Conservation (phyloP, 2,113 vertebrate species). For the Cololabis saira region DNA sequence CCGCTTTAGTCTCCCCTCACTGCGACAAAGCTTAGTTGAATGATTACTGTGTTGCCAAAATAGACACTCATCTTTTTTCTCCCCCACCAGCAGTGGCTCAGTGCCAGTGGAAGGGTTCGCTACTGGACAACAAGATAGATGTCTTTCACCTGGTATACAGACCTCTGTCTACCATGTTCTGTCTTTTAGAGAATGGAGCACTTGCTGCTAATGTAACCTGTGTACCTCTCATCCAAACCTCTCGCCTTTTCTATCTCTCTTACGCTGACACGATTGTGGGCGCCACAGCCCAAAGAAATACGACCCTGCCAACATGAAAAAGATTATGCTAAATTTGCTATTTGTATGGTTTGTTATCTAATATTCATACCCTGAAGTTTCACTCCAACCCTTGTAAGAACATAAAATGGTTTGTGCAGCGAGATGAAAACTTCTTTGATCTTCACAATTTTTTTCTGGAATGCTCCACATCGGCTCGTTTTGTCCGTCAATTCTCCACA, state of each 20-base stretch:
- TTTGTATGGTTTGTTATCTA: slow-evolving; percentile 60
- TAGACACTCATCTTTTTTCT: slow-evolving; percentile 61
- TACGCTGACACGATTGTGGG: not conserved
- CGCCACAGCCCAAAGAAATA: slow-evolving; percentile 35
- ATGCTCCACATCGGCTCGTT: slow-evolving; percentile 41
- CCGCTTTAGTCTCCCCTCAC: slow-evolving; percentile 61
- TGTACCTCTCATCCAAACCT: too few species aligned
- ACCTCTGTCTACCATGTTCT: slow-evolving; percentile 45
- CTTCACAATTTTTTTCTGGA: slow-evolving; percentile 47
- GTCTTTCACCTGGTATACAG: slow-evolving; percentile 27
- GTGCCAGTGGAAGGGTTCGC: slow-evolving; percentile 53
- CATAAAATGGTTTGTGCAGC: slow-evolving; percentile 49
- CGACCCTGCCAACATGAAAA: slow-evolving; percentile 25
- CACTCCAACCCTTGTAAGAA: slow-evolving; percentile 38
- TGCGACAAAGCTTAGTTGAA: slow-evolving; percentile 63
- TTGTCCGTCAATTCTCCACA: slow-evolving; percentile 49
- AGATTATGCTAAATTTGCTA: slow-evolving; percentile 45
- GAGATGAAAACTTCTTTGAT: slow-evolving; percentile 66
- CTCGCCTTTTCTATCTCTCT: not conserved
- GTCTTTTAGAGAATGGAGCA: slow-evolving; percentile 28
- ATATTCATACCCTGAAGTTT: slow-evolving; percentile 62
- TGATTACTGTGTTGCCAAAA: slow-evolving; percentile 66
- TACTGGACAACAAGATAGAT: slow-evolving; percentile 46
- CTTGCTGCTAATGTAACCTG: slow-evolving; percentile 9
- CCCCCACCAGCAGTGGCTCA: slow-evolving; percentile 50